Evolutionary conservation across 92 coral and sea anemone species (phyloP).

Genomic region (Chrysogorgia sp.): DNA sequence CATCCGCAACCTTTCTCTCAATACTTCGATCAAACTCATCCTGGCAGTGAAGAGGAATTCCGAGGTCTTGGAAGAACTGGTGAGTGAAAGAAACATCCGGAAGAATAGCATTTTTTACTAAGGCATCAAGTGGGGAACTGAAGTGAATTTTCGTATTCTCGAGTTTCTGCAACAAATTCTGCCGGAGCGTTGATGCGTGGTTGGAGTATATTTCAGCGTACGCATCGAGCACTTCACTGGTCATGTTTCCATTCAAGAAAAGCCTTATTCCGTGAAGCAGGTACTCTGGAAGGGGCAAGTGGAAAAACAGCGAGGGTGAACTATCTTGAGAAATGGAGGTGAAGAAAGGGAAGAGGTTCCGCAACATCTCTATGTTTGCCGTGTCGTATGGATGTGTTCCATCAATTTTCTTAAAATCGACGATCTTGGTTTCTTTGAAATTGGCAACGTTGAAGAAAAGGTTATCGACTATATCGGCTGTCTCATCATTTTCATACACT

Average conservation of each 20-base stretch:
- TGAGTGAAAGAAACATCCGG: constrained; percentile 10
- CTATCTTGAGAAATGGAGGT: constrained; percentile 2
- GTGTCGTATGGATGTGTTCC: constrained; percentile 27
- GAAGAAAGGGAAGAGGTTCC: constrained; percentile 9
- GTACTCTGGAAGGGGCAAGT: constrained; percentile 32
- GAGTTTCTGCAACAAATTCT: neutral
- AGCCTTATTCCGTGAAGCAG: constrained; percentile 14
- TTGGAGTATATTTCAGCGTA: neutral
- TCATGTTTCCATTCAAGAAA: constrained; percentile 22
- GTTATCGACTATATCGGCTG: neutral
- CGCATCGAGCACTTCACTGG: neutral
- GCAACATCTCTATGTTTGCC: constrained; percentile 13
- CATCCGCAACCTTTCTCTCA: neutral
- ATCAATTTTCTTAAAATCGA: constrained; percentile 1
- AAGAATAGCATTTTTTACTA: neutral
- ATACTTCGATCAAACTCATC: neutral
- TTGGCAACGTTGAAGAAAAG: neutral
- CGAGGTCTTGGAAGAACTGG: constrained; percentile 13
- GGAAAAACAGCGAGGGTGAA: constrained; percentile 7
- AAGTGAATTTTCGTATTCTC: constrained; percentile 1
- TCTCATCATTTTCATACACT: neutral
- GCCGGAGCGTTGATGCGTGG: neutral
- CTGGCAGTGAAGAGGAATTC: neutral
- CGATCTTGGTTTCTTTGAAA: neutral
- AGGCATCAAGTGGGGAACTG: constrained; percentile 25